These are phyloP conservation scores for Trinorchestia longiramus DNA, from an alignment of 1,140 invertebrate genomes.

Conservation along the genomic window DNA sequence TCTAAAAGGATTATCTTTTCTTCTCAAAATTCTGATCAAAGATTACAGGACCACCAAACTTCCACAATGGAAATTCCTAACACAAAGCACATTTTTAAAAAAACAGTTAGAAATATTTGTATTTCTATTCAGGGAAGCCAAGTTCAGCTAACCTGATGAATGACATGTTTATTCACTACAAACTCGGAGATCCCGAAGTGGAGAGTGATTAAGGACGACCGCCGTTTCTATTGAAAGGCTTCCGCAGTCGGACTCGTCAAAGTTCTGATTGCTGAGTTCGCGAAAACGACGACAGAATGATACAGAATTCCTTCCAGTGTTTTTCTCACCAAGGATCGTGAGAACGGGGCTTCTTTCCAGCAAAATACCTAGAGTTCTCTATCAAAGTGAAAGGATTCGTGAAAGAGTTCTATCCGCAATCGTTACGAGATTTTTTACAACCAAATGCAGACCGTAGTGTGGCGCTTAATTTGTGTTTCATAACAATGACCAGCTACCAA, in stretches of 20 bases:
- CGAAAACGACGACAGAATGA: not conserved
- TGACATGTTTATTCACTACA: not conserved
- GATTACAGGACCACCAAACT: not conserved
- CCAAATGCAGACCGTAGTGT: not conserved
- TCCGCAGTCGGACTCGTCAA: not conserved
- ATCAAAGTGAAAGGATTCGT: not conserved
- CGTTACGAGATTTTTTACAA: not conserved
- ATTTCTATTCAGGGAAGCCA: not conserved
- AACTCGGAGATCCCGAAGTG: not conserved
- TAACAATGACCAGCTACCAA: too few relatives aligned
- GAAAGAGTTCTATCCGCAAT: not conserved
- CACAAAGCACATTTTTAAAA: not conserved
- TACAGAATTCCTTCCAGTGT: not conserved
- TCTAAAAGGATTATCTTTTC: not conserved
- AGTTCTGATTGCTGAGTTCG: constrained; percentile 6
- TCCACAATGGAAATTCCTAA: not conserved
- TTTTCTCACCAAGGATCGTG: not conserved
- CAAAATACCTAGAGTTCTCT: not conserved
- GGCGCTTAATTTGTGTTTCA: not conserved
- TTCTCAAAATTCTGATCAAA: not conserved
- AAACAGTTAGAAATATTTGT: not conserved
- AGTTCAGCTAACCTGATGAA: not conserved
- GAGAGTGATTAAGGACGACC: not conserved
- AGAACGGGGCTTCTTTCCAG: not conserved
- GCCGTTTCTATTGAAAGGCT: not conserved